Evolutionary conservation across 2,888 invertebrate species (phyloP).

Genomic region (Blastobasis adustella): DNA sequence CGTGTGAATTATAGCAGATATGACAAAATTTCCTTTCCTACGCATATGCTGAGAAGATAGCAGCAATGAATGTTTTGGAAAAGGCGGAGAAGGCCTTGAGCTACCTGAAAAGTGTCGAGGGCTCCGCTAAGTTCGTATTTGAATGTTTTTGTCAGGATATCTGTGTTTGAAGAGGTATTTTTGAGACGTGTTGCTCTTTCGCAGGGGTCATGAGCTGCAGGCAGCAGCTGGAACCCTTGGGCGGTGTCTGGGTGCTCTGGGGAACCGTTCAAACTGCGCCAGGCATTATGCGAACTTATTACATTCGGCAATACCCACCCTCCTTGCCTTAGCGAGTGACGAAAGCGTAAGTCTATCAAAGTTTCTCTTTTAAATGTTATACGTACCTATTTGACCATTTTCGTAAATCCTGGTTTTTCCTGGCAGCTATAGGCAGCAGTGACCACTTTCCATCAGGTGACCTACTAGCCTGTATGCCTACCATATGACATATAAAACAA

Average conservation of each 20-base stretch:
- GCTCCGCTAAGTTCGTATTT: conserved; percentile 48
- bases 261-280: conserved; percentile 55
- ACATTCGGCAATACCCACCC: conserved; percentile 53
- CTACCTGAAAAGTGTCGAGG: conserved; percentile 55
- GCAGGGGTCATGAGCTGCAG: conserved; percentile 61
- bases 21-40: conserved; percentile 17
- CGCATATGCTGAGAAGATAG: conserved; percentile 22
- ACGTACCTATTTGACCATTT: neutral
- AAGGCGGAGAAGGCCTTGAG: conserved; percentile 68
- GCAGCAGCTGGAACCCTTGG: conserved; percentile 61
- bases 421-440: too few relatives aligned
- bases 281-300: conserved; percentile 60
- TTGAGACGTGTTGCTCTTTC: conserved; percentile 14
- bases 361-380: neutral
- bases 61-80: conserved; percentile 62
- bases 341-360: conserved; percentile 52
- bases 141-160: conserved; percentile 8
- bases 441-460: too few relatives aligned
- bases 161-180: conserved; percentile 1
- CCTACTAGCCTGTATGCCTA: too few relatives aligned
- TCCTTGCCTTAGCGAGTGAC: conserved; percentile 61
- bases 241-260: conserved; percentile 58
- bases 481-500: too few relatives aligned
- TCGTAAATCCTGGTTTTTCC: too few relatives aligned
- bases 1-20: conserved; percentile 19